Percentiles rank a stretch among this genome's conserved stretches.
Evolutionary conservation across 64 coral and sea anemone genomes (phyloP).

Genomic region (Stylophora pistillata): DNA sequence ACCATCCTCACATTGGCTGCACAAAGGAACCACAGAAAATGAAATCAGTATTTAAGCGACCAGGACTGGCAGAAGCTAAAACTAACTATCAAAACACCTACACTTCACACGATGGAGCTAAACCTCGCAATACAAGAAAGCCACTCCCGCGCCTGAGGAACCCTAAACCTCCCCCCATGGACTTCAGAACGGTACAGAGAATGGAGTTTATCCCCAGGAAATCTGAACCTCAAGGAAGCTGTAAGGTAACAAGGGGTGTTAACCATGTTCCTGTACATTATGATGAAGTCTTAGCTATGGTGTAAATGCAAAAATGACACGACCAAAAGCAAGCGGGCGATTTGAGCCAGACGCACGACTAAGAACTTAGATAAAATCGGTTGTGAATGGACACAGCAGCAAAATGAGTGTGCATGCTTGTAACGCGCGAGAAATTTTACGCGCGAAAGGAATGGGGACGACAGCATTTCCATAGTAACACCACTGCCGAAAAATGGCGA

Average conservation of each 20-base stretch:
- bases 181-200: constrained; percentile 86
- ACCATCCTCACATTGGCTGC: constrained; percentile 90
- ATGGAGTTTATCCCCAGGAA: constrained; percentile 69
- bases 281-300: no score
- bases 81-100: constrained; percentile 87
- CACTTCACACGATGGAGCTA: constrained; percentile 36
- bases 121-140: constrained; percentile 59
- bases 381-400: no score
- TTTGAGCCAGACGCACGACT: no score
- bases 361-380: no score
- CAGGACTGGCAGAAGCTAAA: constrained; percentile 61
- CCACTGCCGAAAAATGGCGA: no score
- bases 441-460: no score
- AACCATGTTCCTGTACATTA: neutral
- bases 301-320: no score
- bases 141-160: constrained; percentile 87
- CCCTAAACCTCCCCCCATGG: constrained; percentile 92
- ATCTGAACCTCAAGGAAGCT: constrained; percentile 55
- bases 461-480: no score
- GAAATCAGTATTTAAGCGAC: constrained; percentile 76
- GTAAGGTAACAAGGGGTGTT: constrained; percentile 60
- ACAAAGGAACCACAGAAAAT: constrained; percentile 74
- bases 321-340: no score
- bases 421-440: no score
- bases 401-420: no score